Evolutionary conservation across 2,113 vertebrate species (phyloP).

Genomic region (Dermatemys mawii): DNA sequence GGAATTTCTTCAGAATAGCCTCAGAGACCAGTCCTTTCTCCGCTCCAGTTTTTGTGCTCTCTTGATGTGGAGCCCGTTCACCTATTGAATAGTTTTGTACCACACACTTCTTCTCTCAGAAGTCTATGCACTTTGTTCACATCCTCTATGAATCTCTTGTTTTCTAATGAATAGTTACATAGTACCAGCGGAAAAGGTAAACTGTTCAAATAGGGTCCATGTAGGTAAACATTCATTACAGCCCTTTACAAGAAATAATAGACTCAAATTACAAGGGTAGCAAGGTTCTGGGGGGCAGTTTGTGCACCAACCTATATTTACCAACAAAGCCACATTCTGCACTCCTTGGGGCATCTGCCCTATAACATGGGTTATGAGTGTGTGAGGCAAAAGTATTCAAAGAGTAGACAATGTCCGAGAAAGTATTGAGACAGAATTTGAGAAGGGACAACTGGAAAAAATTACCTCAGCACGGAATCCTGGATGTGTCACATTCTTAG

Average conservation of each 20-base stretch:
- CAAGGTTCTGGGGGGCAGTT: too few relatives aligned
- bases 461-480: constrained; percentile 19
- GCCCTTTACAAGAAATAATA: not conserved
- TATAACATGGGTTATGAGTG: not conserved
- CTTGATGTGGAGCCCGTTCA: not conserved
- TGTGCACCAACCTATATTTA: not conserved
- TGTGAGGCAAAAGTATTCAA: not conserved
- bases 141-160: not conserved
- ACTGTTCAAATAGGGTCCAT: not conserved
- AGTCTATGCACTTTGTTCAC: not conserved
- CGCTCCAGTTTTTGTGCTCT: not conserved
- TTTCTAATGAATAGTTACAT: not conserved
- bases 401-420: not conserved
- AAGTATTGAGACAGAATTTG: not conserved
- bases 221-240: not conserved
- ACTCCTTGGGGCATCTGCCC: not conserved
- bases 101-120: not conserved
- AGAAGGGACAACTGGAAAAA: constrained; percentile 14
- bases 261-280: not conserved
- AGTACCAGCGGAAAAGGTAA: not conserved
- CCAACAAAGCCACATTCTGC: not conserved
- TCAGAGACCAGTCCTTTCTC: not conserved
- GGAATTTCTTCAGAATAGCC: not conserved
- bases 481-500: not conserved
- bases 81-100: not conserved